Base-by-base conservation (phyloP, 2,113 vertebrate species). In the Nibea coibor region DNA sequence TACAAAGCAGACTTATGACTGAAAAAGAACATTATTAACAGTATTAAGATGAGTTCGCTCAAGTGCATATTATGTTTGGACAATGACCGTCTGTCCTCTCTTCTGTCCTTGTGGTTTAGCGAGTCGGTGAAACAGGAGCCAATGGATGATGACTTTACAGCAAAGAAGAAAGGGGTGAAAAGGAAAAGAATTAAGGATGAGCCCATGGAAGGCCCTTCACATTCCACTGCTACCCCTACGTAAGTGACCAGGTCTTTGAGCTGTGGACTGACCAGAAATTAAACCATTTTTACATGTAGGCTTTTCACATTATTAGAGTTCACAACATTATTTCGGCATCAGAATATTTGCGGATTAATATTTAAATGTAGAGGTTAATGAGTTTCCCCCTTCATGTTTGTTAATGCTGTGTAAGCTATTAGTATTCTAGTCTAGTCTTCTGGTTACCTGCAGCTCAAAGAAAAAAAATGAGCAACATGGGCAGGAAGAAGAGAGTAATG, bases 151-250 rank as follows among this genome's bases (percentile, higher is more conserved):
- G 93, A 94, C 70, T 94, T 92, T 24, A 66, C 66, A 16, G 20
- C 51, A 43, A 86, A 89, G 77, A 91, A 88, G 73, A 93, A 72
- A 79, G 88, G 86, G 22, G 43, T 84, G 62, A 94, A 92, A 86
- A 92, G 92, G 80, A 95, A 94, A 79, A 86, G 92, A 54, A 63
- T 86, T n/a, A 90, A 92, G 57, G 90, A 90, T 17, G 90, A 93
- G 11, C 24, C 75, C 11, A 3, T 10, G 3, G 90, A 90, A 3
- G 74, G 26, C 2, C 2, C 74, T 12, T 80, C 45, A 6, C 22
- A 22, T 19, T 51, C 69, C 19, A 11, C 35, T 47, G 54, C 19
- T 15, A 68, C 70, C 64, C 50, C 69, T 9, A 8, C 0, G 92
- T 93, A 57, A 90, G 91, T 64, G 14, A 66, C 24, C 43, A 51